Base-by-base conservation (phyloP, 2,888 invertebrate genomes). In the Dromius quadrimaculatus region DNA sequence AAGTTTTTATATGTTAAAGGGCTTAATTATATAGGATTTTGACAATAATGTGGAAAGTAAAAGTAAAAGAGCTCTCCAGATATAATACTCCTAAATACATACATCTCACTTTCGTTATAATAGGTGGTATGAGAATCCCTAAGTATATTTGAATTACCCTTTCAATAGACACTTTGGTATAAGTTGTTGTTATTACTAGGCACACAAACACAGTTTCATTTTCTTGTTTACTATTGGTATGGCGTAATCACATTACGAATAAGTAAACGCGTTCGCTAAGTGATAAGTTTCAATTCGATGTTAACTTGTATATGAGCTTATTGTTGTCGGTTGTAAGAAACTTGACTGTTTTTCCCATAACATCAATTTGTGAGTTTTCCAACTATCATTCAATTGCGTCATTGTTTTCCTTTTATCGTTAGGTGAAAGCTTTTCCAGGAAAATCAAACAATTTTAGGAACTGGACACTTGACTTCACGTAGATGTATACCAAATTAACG, bases 211-310 rank as follows among this genome's bases (percentile, higher is more conserved):
- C 47, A 20, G n/a, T n/a, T n/a, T n/a, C 63, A 28, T 63, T 64
- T 64, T 64, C 64, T 64, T 64, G 64, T 64, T 64, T 64, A 47
- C 32, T 47, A 64, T 43, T 64, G 64, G 45, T 64, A 19, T 59
- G n/a, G n/a, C 59, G 34, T 59, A 59, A 59, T 59, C 36, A 59
- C 59, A 59, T 59, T 59, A 59, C 59, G 59, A 36, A 36, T 59
- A 59, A 59, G 59, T 59, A 59, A 59, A 59, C 36, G 59, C 28
- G 47, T 22, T n/a, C 59, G 13, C 59, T 59, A 59, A 59, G 59
- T 59, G 59, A 59, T 11, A 59, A 59, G 59, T 59, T 59, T 59
- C 19, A 59, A 34, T 59, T 17, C 45, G 47, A 47, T 47, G 47
- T 20, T 13, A 50, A 54, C 50, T 54, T 17, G 15, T n/a, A 41